Percentiles rank a stretch among this genome's conserved stretches.
phyloP scores from a whole-genome alignment of 2,797 vertebrate species.

The Rhodeus uyekii region DNA sequence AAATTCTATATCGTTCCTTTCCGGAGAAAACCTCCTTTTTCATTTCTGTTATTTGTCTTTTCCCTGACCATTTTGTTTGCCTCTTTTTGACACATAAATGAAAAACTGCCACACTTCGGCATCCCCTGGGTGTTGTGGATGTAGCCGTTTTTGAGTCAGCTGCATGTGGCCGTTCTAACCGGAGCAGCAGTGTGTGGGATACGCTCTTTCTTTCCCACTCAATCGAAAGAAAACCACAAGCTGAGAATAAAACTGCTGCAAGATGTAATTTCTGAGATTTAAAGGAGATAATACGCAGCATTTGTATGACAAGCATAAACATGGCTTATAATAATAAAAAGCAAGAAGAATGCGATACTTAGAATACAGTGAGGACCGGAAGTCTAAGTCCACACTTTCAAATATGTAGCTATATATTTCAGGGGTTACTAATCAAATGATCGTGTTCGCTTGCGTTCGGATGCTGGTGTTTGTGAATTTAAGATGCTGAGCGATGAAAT shows the following conservation, averaged over 20 bases:
- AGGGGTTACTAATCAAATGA: background rate
- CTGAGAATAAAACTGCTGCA: conserved; percentile 4
- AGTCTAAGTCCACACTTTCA: background rate
- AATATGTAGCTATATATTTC: background rate
- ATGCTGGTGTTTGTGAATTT: background rate
- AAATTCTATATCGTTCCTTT: background rate
- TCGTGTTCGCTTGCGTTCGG: background rate
- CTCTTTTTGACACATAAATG: conserved; percentile 21
- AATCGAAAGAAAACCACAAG: conserved; percentile 8
- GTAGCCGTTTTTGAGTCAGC: conserved; percentile 9
- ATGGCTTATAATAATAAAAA: conserved; percentile 1
- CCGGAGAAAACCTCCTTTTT: conserved; percentile 12
- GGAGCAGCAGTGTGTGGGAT: conserved; percentile 5
- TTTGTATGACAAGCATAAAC: conserved; percentile 11
- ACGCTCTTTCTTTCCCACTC: conserved; percentile 15
- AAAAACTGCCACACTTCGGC: conserved; percentile 16
- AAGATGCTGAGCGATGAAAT: background rate
- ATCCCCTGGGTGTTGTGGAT: conserved; percentile 36
- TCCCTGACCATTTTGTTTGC: conserved; percentile 10
- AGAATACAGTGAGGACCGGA: background rate
- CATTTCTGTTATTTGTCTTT: conserved; percentile 25
- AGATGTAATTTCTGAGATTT: conserved; percentile 12
- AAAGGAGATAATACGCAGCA: background rate
- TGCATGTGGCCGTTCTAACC: background rate
- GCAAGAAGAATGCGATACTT: background rate